phyloP scores from a whole-genome alignment of 1,140 invertebrate genomes.

The Tetramorium simillimum region DNA sequence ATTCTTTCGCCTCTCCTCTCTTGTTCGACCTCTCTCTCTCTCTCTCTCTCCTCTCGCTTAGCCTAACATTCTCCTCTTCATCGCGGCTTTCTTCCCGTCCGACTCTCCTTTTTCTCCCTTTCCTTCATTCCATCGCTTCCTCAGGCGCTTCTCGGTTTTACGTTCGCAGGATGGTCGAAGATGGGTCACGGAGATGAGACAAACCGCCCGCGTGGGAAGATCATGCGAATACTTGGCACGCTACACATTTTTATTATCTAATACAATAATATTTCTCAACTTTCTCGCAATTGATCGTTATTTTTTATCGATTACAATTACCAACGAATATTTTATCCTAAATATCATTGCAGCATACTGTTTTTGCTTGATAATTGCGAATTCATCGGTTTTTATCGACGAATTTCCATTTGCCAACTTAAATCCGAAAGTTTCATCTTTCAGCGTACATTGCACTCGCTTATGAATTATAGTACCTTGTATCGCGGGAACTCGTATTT shows the following conservation, averaged over 20 bases:
- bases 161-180: slow-evolving; percentile 69
- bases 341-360: too few relatives aligned
- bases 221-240: slow-evolving; percentile 49
- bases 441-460: background rate
- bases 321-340: background rate
- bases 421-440: slow-evolving; percentile 6
- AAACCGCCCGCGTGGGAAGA: slow-evolving; percentile 64
- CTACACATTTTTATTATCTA: background rate
- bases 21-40: background rate
- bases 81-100: slow-evolving; percentile 24
- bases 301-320: too few relatives aligned
- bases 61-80: slow-evolving; percentile 2
- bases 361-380: background rate
- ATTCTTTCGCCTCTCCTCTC: slow-evolving; percentile 62
- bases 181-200: slow-evolving; percentile 47
- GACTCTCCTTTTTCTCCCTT: background rate
- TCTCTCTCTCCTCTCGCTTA: background rate
- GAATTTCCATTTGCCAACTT: background rate
- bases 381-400: background rate
- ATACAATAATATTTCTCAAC: background rate
- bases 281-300: background rate
- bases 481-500: slow-evolving; percentile 41
- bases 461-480: background rate
- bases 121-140: slow-evolving; percentile 34
- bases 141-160: slow-evolving; percentile 63